Conservation (phyloP, 2,797 vertebrate genomes). For the Paratrypauchen microcephalus region DNA sequence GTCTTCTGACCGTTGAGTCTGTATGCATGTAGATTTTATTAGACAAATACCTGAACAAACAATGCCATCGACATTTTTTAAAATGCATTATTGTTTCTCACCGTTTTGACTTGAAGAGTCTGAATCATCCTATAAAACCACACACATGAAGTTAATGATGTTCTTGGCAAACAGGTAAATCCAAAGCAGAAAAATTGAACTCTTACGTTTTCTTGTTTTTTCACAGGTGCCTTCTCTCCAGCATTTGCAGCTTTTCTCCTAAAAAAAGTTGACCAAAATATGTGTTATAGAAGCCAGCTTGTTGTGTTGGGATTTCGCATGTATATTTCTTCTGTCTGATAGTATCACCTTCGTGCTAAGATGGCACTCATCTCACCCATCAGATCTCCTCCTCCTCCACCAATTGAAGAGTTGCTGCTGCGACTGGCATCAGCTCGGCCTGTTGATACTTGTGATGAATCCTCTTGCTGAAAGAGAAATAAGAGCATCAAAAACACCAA, state of each 20-base stretch:
- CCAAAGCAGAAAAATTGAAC: constrained; percentile 1
- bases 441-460: constrained; percentile 52
- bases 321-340: neutral
- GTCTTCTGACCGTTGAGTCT: constrained; percentile 73
- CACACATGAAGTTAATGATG: constrained; percentile 1
- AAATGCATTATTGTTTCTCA: constrained; percentile 47
- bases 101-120: constrained; percentile 77
- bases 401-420: constrained; percentile 70
- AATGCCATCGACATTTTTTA: neutral
- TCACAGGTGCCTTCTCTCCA: constrained; percentile 69
- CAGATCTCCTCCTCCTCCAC: constrained; percentile 79
- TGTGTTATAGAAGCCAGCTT: neutral
- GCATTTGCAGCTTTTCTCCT: constrained; percentile 82
- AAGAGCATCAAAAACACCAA: constrained; percentile 24
- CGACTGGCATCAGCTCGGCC: constrained; percentile 75
- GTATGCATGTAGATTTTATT: constrained; percentile 9
- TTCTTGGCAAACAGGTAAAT: neutral
- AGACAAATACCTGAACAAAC: neutral
- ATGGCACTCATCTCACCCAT: constrained; percentile 95
- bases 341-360: constrained; percentile 84
- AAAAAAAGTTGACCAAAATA: constrained; percentile 3
- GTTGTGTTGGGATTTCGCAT: neutral
- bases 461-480: constrained; percentile 72
- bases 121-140: constrained; percentile 78
- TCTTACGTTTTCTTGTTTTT: constrained; percentile 74